Evolutionary conservation across 92 coral and sea anemone genomes (phyloP).

Genomic region (Parazoanthus atlanticus): DNA sequence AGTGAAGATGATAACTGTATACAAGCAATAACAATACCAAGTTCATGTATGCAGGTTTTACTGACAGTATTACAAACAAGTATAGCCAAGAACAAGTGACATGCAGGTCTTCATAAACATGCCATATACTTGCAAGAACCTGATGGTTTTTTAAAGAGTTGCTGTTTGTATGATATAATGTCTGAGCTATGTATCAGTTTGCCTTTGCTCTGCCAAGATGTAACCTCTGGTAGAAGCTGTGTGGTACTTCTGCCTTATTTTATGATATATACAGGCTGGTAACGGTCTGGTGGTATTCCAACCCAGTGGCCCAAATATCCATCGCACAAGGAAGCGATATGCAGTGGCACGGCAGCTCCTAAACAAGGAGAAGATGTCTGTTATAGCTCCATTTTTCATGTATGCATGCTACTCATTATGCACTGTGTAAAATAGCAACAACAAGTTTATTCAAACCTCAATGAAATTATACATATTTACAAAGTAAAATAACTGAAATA

Average conservation of each 20-base stretch:
- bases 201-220: constrained; percentile 51
- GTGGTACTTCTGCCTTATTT: constrained; percentile 39
- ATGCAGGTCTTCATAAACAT: neutral
- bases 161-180: neutral
- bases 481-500: no score
- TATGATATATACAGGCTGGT: constrained; percentile 54
- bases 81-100: neutral
- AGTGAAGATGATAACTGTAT: no score
- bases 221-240: constrained; percentile 54
- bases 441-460: neutral
- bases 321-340: constrained; percentile 52
- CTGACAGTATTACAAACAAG: neutral
- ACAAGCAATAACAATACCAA: no score
- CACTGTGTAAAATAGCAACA: no score
- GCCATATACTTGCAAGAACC: neutral
- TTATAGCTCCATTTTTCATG: neutral
- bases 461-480: neutral
- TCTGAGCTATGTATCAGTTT: constrained; percentile 9
- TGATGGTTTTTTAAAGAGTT: no score
- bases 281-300: constrained; percentile 51
- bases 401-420: neutral
- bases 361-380: neutral
- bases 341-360: constrained; percentile 56
- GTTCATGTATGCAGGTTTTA: no score
- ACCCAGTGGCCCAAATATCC: constrained; percentile 56